A percentile compares a stretch with the other conserved stretches of the same genome.
phyloP scores from a whole-genome alignment of 2,113 vertebrate genomes.

The Daubentonia madagascariensis region DNA sequence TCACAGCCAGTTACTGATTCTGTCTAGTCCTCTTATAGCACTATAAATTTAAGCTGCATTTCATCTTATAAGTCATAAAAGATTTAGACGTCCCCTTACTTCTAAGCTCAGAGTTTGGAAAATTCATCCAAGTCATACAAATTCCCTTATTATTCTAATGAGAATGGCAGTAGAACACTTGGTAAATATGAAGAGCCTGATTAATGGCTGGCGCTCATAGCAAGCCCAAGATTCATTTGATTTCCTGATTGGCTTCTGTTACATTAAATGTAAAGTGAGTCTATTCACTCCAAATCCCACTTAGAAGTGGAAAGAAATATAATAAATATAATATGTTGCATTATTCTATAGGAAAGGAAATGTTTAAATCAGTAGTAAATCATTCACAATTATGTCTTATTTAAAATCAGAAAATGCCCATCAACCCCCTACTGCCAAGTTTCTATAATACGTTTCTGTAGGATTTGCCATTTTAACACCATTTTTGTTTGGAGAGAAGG shows the following conservation, averaged over 20 bases:
- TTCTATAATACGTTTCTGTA: constrained; percentile 18
- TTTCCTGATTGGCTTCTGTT: constrained; percentile 59
- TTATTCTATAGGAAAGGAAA: constrained; percentile 43
- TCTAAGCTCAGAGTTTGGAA: constrained; percentile 46
- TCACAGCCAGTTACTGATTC: constrained; percentile 48
- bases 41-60: constrained; percentile 61
- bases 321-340: constrained; percentile 28
- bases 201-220: constrained; percentile 14
- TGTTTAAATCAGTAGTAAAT: constrained; percentile 50
- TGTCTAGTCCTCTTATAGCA: background rate
- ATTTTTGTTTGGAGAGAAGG: background rate
- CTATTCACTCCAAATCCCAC: constrained; percentile 34
- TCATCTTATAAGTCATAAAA: constrained; percentile 47
- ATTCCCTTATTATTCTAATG: constrained; percentile 65
- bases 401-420: constrained; percentile 54
- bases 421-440: background rate
- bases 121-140: constrained; percentile 53
- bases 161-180: constrained; percentile 23
- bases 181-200: constrained; percentile 56
- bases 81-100: constrained; percentile 22
- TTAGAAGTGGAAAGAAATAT: constrained; percentile 45
- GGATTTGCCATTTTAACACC: background rate
- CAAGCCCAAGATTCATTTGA: constrained; percentile 43
- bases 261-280: constrained; percentile 52
- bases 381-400: constrained; percentile 53